Evolutionary conservation across 2,113 vertebrate species (phyloP).

Genomic region (Trematomus loennbergii): DNA sequence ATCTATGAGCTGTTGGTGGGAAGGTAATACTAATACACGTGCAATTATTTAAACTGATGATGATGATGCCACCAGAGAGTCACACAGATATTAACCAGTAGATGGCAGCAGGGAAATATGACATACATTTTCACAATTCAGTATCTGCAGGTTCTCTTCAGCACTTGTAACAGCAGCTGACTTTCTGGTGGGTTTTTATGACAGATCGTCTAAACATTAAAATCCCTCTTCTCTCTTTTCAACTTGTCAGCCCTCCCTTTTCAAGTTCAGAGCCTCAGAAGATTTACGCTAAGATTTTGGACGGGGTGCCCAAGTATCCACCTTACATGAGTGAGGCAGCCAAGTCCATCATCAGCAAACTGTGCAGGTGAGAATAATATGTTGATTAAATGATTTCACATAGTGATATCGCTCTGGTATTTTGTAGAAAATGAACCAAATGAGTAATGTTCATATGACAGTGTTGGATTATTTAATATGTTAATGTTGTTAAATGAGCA

Average conservation of each 20-base stretch:
- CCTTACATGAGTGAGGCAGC: constrained; percentile 83
- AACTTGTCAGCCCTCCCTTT: constrained; percentile 83
- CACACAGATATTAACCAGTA: constrained; percentile 35
- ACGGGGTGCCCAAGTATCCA: constrained; percentile 83
- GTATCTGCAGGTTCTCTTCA: not conserved
- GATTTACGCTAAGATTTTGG: constrained; percentile 87
- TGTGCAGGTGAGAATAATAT: constrained; percentile 83
- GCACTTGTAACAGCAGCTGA: not conserved
- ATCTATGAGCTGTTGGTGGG: constrained; percentile 86
- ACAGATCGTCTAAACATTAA: not conserved
- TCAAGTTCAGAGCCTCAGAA: constrained; percentile 87
- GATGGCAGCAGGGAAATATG: constrained; percentile 66
- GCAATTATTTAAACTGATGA: not conserved
- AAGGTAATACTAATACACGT: constrained; percentile 73
- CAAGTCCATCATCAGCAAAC: constrained; percentile 85
- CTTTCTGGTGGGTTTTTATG: not conserved
- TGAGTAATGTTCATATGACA: not conserved
- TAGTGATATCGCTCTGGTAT: not conserved
- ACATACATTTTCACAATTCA: not conserved
- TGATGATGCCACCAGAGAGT: not conserved
- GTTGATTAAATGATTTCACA: not conserved
- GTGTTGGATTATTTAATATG: not conserved
- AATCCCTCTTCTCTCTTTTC: constrained; percentile 16
- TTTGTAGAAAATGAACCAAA: not conserved
- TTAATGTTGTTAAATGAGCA: not conserved